These are phyloP conservation scores for Dinomys branickii DNA, from an alignment of 2,113 vertebrate species.

Conservation along the genomic window DNA sequence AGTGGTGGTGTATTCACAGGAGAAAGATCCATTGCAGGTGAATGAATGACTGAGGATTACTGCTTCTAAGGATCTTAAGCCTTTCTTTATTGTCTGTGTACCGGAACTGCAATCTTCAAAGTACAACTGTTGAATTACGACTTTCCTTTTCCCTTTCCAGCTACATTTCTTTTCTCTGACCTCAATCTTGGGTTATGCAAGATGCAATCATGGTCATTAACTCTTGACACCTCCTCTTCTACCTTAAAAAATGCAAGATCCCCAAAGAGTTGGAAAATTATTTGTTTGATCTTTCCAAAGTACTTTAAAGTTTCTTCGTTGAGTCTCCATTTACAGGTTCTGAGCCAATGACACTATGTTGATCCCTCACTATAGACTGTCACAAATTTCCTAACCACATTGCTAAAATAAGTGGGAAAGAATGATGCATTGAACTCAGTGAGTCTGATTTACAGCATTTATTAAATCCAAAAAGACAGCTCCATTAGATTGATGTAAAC, in stretches of 20 bases:
- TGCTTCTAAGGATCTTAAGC: neutral
- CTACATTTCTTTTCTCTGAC: neutral
- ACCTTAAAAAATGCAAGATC: neutral
- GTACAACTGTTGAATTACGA: neutral
- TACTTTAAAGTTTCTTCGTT: neutral
- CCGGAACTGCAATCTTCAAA: neutral
- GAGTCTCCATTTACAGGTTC: neutral
- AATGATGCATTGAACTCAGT: neutral
- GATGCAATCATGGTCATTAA: neutral
- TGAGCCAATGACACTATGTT: neutral
- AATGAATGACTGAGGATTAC: rapidly evolving
- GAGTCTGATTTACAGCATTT: neutral
- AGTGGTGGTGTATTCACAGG: neutral
- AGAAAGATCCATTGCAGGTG: too few relatives aligned
- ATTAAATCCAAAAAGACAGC: neutral
- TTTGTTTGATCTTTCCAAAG: neutral
- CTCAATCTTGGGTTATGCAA: neutral
- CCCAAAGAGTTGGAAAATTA: neutral
- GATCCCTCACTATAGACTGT: neutral
- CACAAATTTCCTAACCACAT: neutral
- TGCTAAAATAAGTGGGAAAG: neutral
- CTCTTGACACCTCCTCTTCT: neutral
- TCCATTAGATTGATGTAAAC: neutral
- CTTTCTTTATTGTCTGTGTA: neutral
- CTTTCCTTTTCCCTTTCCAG: neutral